These are phyloP conservation scores for Urocolius indicus DNA, from an alignment of 2,113 vertebrate species.

Conservation along the genomic window DNA sequence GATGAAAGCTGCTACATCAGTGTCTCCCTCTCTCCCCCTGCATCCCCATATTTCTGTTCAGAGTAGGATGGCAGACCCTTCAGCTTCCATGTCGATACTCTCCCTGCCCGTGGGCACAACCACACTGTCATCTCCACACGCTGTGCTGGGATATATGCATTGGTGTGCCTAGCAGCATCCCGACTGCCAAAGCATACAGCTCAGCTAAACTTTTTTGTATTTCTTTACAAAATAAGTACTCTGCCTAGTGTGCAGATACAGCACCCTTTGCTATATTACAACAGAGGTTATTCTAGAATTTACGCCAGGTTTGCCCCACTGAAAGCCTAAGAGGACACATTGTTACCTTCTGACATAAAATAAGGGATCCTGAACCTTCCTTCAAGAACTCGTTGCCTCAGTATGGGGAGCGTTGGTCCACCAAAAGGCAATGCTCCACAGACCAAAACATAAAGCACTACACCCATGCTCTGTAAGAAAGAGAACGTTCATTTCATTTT, in stretches of 20 bases:
- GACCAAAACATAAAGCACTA: slow-evolving; percentile 96
- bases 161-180: neutral
- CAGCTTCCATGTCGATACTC: neutral
- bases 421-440: slow-evolving; percentile 97
- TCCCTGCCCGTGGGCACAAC: neutral
- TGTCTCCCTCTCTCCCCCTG: neutral
- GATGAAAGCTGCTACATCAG: neutral
- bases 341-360: slow-evolving; percentile 98
- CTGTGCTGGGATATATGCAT: neutral
- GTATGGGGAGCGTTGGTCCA: slow-evolving; percentile 92
- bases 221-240: neutral
- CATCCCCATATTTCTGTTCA: neutral
- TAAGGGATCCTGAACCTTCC: slow-evolving; percentile 98
- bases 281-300: neutral
- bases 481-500: neutral
- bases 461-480: slow-evolving; percentile 92
- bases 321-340: accelerated
- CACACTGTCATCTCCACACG: neutral
- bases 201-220: neutral
- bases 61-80: neutral
- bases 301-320: neutral
- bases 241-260: neutral
- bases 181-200: neutral
- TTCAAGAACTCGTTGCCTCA: slow-evolving; percentile 95
- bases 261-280: neutral